These are phyloP conservation scores for Amblyopsis hoosieri DNA, from an alignment of 2,797 vertebrate species.

Conservation along the genomic window DNA sequence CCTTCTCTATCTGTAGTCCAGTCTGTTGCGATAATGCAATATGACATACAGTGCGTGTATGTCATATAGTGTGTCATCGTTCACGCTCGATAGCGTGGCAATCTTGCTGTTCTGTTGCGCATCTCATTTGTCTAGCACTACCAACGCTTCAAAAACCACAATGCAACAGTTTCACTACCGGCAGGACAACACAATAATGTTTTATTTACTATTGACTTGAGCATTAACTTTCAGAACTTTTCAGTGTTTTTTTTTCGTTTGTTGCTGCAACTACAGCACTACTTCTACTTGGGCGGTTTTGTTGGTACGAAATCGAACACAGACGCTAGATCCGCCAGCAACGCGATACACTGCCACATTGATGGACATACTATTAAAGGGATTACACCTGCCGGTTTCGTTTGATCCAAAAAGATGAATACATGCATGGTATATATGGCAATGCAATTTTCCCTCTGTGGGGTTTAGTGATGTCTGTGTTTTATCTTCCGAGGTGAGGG, in stretches of 20 bases:
- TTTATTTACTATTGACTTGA: slow-evolving; percentile 7
- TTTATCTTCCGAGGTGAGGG: slow-evolving; percentile 66
- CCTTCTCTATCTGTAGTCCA: slow-evolving; percentile 41
- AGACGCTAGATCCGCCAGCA: slow-evolving; percentile 20
- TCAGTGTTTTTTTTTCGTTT: slow-evolving; percentile 15
- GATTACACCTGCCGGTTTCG: slow-evolving; percentile 63
- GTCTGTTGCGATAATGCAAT: slow-evolving; percentile 64
- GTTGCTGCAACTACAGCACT: background rate
- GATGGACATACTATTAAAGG: slow-evolving; percentile 64
- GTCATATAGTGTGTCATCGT: slow-evolving; percentile 67
- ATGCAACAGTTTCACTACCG: background rate
- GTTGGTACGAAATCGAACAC: slow-evolving; percentile 46
- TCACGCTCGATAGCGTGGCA: slow-evolving; percentile 53
- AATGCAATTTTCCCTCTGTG: slow-evolving; percentile 59
- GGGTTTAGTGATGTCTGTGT: slow-evolving; percentile 65
- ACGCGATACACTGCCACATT: slow-evolving; percentile 33
- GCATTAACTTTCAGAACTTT: slow-evolving; percentile 24
- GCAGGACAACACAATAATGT: slow-evolving; percentile 3
- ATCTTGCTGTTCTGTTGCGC: slow-evolving; percentile 55
- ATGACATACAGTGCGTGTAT: slow-evolving; percentile 56
- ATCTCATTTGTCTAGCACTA: slow-evolving; percentile 37
- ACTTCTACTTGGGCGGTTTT: slow-evolving; percentile 10
- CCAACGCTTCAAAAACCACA: slow-evolving; percentile 31
- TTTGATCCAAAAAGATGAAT: slow-evolving; percentile 66
- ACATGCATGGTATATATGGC: slow-evolving; percentile 47